A percentile compares a stretch with the other conserved stretches of the same genome.
These are phyloP conservation scores for Erinaceus europaeus DNA, from an alignment of 2,113 vertebrate genomes.

Conservation along the genomic window DNA sequence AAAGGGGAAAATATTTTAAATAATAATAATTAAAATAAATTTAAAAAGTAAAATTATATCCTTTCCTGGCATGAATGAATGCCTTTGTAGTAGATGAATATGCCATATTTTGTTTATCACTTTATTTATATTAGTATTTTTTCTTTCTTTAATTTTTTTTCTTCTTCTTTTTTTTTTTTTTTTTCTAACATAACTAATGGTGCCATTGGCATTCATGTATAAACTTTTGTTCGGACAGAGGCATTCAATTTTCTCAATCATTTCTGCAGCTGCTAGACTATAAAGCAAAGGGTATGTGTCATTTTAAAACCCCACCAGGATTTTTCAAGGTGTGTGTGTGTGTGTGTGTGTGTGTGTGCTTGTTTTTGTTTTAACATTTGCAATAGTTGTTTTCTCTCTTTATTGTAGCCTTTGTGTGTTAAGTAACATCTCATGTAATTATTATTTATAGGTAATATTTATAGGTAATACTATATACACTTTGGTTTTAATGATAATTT, in stretches of 20 bases:
- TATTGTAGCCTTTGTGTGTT: too few species aligned
- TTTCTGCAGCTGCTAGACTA: background rate
- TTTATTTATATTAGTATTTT: background rate
- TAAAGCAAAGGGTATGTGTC: background rate
- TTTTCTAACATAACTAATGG: background rate
- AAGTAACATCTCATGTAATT: too few species aligned
- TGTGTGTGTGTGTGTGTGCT: too few species aligned
- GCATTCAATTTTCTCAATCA: background rate
- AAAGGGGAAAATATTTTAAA: too few species aligned
- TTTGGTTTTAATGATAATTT: too few species aligned
- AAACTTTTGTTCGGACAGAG: background rate
- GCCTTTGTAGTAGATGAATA: background rate
- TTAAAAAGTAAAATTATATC: background rate
- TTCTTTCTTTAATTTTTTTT: too few species aligned
- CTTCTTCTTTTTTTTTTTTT: too few species aligned
- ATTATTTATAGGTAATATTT: too few species aligned
- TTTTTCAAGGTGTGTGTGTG: background rate
- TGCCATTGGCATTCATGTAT: background rate
- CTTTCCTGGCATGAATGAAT: background rate
- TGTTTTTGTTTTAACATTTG: background rate
- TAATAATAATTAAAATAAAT: too few species aligned
- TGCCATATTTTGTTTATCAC: background rate
- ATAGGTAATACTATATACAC: too few species aligned
- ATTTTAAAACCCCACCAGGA: background rate
- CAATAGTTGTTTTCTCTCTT: background rate